A percentile compares a stretch with the other conserved stretches of the same genome.
phyloP scores from a whole-genome alignment of 2,888 invertebrate species.

The Exephanes ischioxanthus region DNA sequence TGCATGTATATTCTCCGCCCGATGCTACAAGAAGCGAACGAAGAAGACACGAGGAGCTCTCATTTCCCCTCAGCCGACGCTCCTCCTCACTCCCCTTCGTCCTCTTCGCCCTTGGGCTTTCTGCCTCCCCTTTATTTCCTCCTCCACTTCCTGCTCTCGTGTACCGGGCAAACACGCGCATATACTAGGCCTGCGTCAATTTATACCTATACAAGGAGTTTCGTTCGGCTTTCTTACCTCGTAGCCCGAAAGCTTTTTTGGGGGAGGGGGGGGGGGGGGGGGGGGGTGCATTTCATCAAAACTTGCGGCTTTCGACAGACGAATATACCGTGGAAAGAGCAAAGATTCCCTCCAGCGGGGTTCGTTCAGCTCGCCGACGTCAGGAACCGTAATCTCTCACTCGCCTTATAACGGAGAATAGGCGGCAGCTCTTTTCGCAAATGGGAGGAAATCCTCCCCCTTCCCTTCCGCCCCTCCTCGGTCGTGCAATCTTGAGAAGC shows the following conservation, averaged over 20 bases:
- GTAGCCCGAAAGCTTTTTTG: slow-evolving; percentile 24
- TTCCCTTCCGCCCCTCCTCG: too few species aligned
- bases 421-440: slow-evolving; percentile 30
- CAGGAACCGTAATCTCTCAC: slow-evolving; percentile 18
- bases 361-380: slow-evolving; percentile 10
- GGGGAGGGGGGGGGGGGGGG: not conserved
- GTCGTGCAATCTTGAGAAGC: slow-evolving; percentile 1
- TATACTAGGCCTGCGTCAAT: slow-evolving; percentile 2
- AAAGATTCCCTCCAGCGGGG: slow-evolving; percentile 7
- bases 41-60: slow-evolving; percentile 46
- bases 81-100: slow-evolving; percentile 13
- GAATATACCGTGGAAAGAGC: slow-evolving; percentile 26
- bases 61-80: not conserved
- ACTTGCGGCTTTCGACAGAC: slow-evolving; percentile 72
- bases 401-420: slow-evolving; percentile 5
- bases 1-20: slow-evolving; percentile 22
- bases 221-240: slow-evolving; percentile 59
- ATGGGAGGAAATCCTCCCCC: slow-evolving; percentile 26
- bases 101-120: slow-evolving; percentile 5
- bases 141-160: not conserved
- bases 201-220: slow-evolving; percentile 46
- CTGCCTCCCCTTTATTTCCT: slow-evolving; percentile 49
- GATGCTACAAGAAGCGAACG: slow-evolving; percentile 38
- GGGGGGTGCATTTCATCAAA: slow-evolving; percentile 78
- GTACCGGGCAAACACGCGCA: not conserved